These are phyloP conservation scores for Xiphydria camelus DNA, from an alignment of 2,888 invertebrate genomes.

Conservation along the genomic window DNA sequence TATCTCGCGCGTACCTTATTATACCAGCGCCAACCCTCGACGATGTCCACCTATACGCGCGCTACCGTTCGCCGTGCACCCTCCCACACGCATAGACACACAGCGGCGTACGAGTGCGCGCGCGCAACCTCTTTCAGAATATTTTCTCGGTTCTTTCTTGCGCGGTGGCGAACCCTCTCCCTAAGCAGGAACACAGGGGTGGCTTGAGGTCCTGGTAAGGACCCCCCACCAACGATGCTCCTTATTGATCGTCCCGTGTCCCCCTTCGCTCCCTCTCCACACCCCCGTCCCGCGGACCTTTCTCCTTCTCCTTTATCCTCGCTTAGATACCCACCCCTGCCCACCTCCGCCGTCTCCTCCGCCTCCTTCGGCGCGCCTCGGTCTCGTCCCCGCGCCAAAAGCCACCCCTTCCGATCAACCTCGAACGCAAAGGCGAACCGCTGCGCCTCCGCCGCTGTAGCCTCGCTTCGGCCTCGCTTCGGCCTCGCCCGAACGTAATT, in stretches of 20 bases:
- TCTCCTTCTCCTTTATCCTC: constrained; percentile 43
- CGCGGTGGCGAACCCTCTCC: constrained; percentile 42
- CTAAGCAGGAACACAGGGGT: constrained; percentile 50
- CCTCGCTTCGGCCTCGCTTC: too few species aligned
- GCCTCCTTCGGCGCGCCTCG: constrained; percentile 42
- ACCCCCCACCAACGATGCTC: constrained; percentile 51
- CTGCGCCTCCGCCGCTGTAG: too few species aligned
- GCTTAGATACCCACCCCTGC: constrained; percentile 51
- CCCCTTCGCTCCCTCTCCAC: constrained; percentile 45
- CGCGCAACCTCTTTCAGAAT: constrained; percentile 36
- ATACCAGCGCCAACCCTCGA: too few species aligned
- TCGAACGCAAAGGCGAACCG: constrained; percentile 21
- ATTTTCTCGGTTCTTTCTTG: constrained; percentile 57
- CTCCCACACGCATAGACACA: constrained; percentile 17
- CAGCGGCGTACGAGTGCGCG: constrained; percentile 5
- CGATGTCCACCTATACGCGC: too few species aligned
- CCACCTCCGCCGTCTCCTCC: constrained; percentile 32
- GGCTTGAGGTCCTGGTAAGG: constrained; percentile 56
- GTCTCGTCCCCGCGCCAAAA: constrained; percentile 49
- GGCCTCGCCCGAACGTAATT: too few species aligned
- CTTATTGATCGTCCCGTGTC: constrained; percentile 58
- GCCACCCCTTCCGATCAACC: constrained; percentile 39
- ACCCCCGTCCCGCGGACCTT: constrained; percentile 11
- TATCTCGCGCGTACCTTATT: too few species aligned
- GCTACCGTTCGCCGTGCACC: too few species aligned